Percentiles rank a stretch among this genome's conserved stretches.
Conservation (phyloP, 2,888 invertebrate species). For the Cylloceria caligata region DNA sequence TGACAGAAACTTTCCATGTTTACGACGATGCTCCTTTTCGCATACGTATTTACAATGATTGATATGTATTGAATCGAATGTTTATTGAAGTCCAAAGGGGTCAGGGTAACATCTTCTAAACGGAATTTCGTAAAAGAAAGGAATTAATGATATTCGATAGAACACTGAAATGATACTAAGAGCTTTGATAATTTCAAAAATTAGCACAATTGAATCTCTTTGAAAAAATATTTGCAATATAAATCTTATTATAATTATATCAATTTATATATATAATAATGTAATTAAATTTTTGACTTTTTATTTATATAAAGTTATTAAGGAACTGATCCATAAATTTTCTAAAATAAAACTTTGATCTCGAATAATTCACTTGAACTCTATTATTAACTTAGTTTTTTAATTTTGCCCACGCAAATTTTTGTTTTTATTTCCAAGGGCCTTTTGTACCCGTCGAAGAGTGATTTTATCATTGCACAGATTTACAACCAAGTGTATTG, state of each 20-base stretch:
- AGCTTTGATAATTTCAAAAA: background rate
- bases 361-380: too few species aligned
- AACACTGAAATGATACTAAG: background rate
- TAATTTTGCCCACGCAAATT: too few species aligned
- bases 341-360: too few species aligned
- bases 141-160: background rate
- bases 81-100: background rate
- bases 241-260: too few species aligned
- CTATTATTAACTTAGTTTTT: too few species aligned
- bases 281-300: too few species aligned
- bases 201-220: too few species aligned
- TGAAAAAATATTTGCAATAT: too few species aligned
- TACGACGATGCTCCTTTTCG: slow-evolving; percentile 7
- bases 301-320: too few species aligned
- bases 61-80: background rate
- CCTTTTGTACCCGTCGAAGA: background rate
- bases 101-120: slow-evolving; percentile 1
- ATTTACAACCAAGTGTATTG: too few species aligned
- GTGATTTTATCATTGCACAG: background rate
- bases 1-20: slow-evolving; percentile 43
- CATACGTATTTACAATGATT: background rate
- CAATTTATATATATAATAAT: too few species aligned
- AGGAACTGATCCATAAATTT: too few species aligned
- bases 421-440: background rate
- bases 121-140: background rate